Evolutionary conservation across 1,140 invertebrate species (phyloP), one percentile per base, ranked within the genome.

Genomic region (Homalodisca vitripennis): DNA sequence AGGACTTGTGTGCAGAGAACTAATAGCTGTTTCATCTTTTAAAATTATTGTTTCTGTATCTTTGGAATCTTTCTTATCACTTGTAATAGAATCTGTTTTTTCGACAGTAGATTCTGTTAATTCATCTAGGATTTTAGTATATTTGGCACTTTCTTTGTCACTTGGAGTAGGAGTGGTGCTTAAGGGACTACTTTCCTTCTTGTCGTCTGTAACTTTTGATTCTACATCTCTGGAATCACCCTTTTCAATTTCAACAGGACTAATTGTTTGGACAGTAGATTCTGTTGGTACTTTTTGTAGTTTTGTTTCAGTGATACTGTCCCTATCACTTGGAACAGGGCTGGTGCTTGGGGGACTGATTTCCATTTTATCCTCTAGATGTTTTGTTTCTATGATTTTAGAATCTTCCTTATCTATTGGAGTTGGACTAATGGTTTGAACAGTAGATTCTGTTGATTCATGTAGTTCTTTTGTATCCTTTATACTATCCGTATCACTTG

Each of bases 1-100:
- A n/a, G n/a, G n/a, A n/a, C n/a, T n/a, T n/a, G n/a, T n/a, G n/a
- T n/a, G n/a, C n/a, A n/a, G n/a, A n/a, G n/a, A n/a, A n/a, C n/a
- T n/a, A n/a, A n/a, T n/a, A n/a, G n/a, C n/a, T n/a, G n/a, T n/a
- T n/a, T n/a, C n/a, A n/a, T n/a, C n/a, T n/a, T n/a, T n/a, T n/a
- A n/a, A n/a, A n/a, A n/a, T n/a, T n/a, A n/a, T n/a, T n/a, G n/a
- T n/a, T n/a, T n/a, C n/a, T n/a, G n/a, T n/a, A n/a, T n/a, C n/a
- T n/a, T n/a, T n/a, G 27, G 26, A 12, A 31, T 29, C 26, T 14
- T 31, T 32, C 29, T n/a, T 32, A n/a, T 32, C 26, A 41, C 24
- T 10, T 46, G 34, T 13, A 26, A 20, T 51, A 30, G 24, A 12
- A n/a, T 64, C 68, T 51, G 17, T 6, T 69, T 57, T 60, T 13